Evolutionary conservation across 2,888 invertebrate species (phyloP).

Genomic region (Lepidochitona cinerea): DNA sequence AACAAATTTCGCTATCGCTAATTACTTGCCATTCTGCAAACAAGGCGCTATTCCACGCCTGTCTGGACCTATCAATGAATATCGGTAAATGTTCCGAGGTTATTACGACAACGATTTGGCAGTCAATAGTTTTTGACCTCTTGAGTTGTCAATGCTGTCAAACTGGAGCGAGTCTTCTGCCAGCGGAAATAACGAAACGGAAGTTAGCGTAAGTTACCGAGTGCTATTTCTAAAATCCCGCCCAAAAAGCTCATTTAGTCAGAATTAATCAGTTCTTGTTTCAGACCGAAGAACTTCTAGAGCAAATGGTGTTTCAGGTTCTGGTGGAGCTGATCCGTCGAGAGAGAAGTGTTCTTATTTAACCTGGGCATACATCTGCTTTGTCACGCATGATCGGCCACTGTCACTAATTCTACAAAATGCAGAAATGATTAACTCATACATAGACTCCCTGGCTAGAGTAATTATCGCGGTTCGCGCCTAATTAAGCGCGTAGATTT

Average conservation of each 20-base stretch:
- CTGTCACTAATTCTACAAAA: too few relatives aligned
- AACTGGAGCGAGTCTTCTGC: background rate
- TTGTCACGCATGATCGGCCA: too few relatives aligned
- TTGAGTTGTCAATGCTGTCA: too few relatives aligned
- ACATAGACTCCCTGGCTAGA: background rate
- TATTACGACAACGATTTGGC: background rate
- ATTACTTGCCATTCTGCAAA: background rate
- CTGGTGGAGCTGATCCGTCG: too few relatives aligned
- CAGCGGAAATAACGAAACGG: background rate
- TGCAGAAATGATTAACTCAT: background rate
- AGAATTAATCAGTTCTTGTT: too few relatives aligned
- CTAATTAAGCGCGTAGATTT: background rate
- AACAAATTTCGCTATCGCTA: background rate
- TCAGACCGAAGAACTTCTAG: too few relatives aligned
- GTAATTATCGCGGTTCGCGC: background rate
- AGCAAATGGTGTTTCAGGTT: too few relatives aligned
- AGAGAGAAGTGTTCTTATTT: too few relatives aligned
- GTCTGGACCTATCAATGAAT: background rate
- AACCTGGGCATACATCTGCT: too few relatives aligned
- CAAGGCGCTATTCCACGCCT: background rate
- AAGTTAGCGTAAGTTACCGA: background rate
- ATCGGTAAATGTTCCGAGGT: background rate
- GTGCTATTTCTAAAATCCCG: background rate
- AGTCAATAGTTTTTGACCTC: too few relatives aligned
- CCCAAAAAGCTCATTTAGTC: too few relatives aligned